A percentile compares a stretch with the other conserved stretches of the same genome.
phyloP scores from a whole-genome alignment of 1,140 invertebrate species.

The Penaeus japonicus region DNA sequence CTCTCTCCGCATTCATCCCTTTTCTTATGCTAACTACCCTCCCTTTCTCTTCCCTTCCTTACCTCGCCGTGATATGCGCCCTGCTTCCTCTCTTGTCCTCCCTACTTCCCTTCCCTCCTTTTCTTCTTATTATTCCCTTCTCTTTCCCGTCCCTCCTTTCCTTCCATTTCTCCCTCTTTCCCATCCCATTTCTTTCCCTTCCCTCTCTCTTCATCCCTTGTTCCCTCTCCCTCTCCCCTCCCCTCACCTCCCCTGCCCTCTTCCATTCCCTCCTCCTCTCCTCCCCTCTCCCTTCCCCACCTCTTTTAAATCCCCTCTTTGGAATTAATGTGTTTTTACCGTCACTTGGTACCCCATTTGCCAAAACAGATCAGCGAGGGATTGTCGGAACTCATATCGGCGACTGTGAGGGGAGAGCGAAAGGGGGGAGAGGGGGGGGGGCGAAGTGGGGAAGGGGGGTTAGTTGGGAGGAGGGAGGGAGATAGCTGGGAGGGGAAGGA shows the following conservation, averaged over 20 bases:
- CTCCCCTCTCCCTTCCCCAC: background rate
- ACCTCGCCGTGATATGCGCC: too few species aligned
- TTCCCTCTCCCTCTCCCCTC: background rate
- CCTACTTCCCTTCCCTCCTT: background rate
- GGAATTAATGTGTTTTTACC: conserved; percentile 46
- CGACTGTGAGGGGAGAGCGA: background rate
- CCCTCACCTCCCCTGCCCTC: background rate
- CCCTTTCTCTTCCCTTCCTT: background rate
- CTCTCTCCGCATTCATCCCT: background rate
- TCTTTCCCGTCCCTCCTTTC: background rate
- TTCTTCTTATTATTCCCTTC: background rate
- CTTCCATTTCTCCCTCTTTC: background rate
- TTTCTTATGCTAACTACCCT: background rate
- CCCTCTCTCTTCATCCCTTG: background rate
- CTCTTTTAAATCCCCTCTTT: conserved; percentile 14
- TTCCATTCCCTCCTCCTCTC: background rate
- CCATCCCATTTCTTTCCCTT: too few species aligned
- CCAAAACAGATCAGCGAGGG: conserved; percentile 45
- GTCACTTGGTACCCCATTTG: conserved; percentile 48
- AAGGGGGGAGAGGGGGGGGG: background rate
- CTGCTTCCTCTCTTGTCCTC: background rate
- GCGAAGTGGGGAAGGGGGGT: too few species aligned
- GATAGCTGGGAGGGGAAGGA: background rate
- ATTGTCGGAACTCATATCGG: conserved; percentile 16
- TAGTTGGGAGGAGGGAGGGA: background rate